These are phyloP conservation scores for Lutjanus campechanus DNA, from an alignment of 2,797 vertebrate species.

Conservation along the genomic window DNA sequence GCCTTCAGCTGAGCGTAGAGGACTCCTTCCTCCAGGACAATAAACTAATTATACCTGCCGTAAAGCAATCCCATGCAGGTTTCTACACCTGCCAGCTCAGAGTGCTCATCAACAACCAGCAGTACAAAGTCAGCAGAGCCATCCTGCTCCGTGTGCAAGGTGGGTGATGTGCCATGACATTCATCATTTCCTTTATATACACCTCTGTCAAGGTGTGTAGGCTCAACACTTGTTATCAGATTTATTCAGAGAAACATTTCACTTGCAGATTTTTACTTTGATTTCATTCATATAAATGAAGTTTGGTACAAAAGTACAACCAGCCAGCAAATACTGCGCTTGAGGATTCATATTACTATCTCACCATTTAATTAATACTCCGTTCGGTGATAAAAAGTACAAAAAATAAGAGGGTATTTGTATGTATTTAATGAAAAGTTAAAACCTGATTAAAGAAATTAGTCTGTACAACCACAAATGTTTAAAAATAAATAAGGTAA, in stretches of 20 bases:
- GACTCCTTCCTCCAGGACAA: conserved; percentile 49
- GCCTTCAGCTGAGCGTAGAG: conserved; percentile 21
- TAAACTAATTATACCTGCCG: conserved; percentile 75
- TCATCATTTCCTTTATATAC: not conserved
- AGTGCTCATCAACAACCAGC: conserved; percentile 75
- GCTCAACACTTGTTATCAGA: not conserved
- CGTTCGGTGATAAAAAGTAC: not conserved
- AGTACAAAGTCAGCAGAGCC: conserved; percentile 87
- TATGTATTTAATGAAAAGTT: not conserved
- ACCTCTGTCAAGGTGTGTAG: not conserved
- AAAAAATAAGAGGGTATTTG: not conserved
- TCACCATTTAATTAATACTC: not conserved
- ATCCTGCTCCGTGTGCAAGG: conserved; percentile 82
- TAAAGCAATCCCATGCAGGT: conserved; percentile 82
- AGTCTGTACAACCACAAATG: not conserved
- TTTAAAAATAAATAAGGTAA: not conserved
- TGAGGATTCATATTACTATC: not conserved
- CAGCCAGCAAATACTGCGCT: too few relatives aligned
- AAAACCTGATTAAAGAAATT: not conserved
- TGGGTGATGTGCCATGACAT: conserved; percentile 62
- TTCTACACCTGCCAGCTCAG: conserved; percentile 88
- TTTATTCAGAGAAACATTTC: not conserved
- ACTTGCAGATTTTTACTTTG: not conserved
- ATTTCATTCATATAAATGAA: too few relatives aligned
- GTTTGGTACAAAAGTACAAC: not conserved